Evolutionary conservation across 2,888 invertebrate genomes (phyloP).

Genomic region (Sarcophaga rosellei): DNA sequence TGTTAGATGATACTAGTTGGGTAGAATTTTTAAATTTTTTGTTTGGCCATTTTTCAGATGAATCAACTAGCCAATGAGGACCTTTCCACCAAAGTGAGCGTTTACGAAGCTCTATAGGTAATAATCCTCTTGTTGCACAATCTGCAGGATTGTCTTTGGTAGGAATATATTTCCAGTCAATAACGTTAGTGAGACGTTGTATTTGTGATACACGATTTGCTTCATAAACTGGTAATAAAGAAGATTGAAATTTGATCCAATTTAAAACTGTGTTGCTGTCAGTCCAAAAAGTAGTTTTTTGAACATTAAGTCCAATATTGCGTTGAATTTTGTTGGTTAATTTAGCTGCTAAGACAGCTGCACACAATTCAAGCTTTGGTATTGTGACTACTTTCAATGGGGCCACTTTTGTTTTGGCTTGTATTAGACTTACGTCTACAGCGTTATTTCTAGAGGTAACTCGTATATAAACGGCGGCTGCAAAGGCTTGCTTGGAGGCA

Average conservation of each 20-base stretch:
- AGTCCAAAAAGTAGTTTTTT: slow-evolving; percentile 15
- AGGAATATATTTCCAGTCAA: slow-evolving; percentile 26
- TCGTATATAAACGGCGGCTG: slow-evolving; percentile 15
- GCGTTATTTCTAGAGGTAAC: no score
- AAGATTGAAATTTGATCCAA: slow-evolving; percentile 34
- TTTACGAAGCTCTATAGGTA: not conserved
- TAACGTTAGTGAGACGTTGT: slow-evolving; percentile 17
- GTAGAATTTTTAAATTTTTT: slow-evolving; percentile 11
- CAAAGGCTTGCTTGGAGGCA: slow-evolving; percentile 47
- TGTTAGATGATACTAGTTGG: not conserved
- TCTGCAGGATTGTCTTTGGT: slow-evolving; percentile 32
- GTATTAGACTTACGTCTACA: not conserved
- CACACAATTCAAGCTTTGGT: slow-evolving; percentile 36
- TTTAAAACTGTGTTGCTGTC: slow-evolving; percentile 36
- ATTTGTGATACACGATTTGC: slow-evolving; percentile 38
- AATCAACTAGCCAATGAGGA: slow-evolving; percentile 3
- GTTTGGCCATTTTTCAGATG: not conserved
- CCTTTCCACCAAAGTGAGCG: slow-evolving; percentile 24
- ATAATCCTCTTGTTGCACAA: slow-evolving; percentile 20
- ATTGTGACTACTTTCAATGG: slow-evolving; percentile 33
- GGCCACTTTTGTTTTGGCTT: slow-evolving; percentile 46
- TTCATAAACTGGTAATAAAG: slow-evolving; percentile 29
- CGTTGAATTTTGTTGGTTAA: slow-evolving; percentile 1
- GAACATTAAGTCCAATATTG: slow-evolving; percentile 1
- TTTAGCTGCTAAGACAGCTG: slow-evolving; percentile 13